Percentiles rank a stretch among this genome's conserved stretches.
phyloP scores from a whole-genome alignment of 30 jellyfish, hydroid and myxozoan genomes.

The Aurelia aurita complex sp. Pacific region DNA sequence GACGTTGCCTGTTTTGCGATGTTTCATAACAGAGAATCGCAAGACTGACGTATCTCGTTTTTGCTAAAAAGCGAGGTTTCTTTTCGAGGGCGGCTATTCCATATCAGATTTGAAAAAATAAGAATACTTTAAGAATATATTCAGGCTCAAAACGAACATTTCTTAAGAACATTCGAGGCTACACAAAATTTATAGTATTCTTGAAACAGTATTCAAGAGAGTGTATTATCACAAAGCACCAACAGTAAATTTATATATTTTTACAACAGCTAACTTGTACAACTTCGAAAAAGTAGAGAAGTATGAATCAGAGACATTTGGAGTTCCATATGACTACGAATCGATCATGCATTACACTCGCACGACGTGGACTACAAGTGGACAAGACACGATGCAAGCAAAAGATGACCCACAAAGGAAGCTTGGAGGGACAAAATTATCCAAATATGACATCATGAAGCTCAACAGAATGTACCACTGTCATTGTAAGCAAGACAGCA shows the following conservation, averaged over 20 bases:
- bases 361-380: slow-evolving; percentile 45
- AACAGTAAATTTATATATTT: background rate
- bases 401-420: slow-evolving; percentile 34
- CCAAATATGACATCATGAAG: slow-evolving; percentile 57
- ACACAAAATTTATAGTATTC: background rate
- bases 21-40: no score
- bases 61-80: no score
- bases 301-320: slow-evolving; percentile 39
- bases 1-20: no score
- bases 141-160: no score
- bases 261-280: slow-evolving; percentile 27
- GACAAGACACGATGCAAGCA: slow-evolving; percentile 53
- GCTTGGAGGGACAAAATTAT: slow-evolving; percentile 53
- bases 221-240: background rate
- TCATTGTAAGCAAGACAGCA: slow-evolving; percentile 23
- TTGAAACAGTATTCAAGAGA: background rate
- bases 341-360: slow-evolving; percentile 73
- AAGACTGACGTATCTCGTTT: no score
- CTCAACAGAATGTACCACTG: slow-evolving; percentile 67
- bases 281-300: slow-evolving; percentile 23
- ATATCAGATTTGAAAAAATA: no score
- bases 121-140: no score
- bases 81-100: no score
- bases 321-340: slow-evolving; percentile 56
- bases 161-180: no score